phyloP scores from a whole-genome alignment of 1,140 invertebrate species.

The Bombus soroeensis region DNA sequence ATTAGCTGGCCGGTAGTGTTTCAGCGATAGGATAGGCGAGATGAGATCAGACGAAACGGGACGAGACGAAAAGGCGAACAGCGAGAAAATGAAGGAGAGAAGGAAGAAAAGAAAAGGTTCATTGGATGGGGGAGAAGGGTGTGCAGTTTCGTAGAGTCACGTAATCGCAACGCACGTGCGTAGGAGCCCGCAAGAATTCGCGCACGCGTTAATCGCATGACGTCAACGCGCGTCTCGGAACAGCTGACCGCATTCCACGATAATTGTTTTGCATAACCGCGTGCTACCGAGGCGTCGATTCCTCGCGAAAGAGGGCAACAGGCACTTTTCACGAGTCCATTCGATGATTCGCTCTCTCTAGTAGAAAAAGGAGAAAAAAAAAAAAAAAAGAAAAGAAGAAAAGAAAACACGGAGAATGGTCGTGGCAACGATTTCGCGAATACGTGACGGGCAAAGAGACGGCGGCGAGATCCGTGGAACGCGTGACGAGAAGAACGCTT shows the following conservation, averaged over 20 bases:
- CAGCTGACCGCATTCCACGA: conserved; percentile 82
- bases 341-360: background rate
- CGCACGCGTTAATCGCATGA: conserved; percentile 68
- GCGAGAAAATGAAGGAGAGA: background rate
- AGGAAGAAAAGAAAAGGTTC: background rate
- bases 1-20: background rate
- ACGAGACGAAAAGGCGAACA: background rate
- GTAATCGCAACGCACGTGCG: conserved; percentile 57
- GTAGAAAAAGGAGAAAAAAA: background rate
- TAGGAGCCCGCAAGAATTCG: conserved; percentile 53
- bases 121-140: background rate
- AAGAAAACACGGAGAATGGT: background rate
- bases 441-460: too few species aligned
- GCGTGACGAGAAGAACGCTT: too few species aligned
- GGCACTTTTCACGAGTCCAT: background rate
- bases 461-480: too few species aligned
- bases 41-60: background rate
- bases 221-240: conserved; percentile 78
- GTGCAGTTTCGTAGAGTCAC: conserved; percentile 3
- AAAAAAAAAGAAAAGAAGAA: too few species aligned
- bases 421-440: background rate
- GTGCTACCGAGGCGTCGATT: conserved; percentile 63
- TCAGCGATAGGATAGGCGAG: too few species aligned
- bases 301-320: background rate
- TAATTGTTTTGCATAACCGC: conserved; percentile 82